Evolutionary conservation across 2,888 invertebrate genomes (phyloP), one percentile per base, ranked within the genome.

Genomic region (Lampropteryx suffumata): DNA sequence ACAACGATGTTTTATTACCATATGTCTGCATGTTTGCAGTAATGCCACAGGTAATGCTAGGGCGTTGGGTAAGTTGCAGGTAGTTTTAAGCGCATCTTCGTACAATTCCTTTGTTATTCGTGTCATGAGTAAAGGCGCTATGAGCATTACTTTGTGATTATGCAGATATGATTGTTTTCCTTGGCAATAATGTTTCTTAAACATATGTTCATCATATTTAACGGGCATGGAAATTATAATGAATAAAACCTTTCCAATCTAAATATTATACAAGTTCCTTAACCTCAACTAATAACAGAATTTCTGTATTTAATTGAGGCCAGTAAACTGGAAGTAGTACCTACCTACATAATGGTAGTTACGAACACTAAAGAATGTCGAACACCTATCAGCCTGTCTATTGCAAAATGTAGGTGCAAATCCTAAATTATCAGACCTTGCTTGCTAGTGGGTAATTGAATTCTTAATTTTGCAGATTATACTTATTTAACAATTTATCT

Each of bases 271-370:
- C 24, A 42, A 47, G 47, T 47, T 54, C 33, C 45, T 39, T 46
- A 46, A 46, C 42, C 40, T 48, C 42, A 39, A 37, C 36, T 43
- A 34, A 40, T 47, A 49, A 41, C 45, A 45, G 46, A 43, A 78
- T 77, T 79, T 73, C 71, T 78, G 73, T 78, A 79, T 79, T 43
- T 78, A 75, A 85, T 84, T 84, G 79, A 86, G 84, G 86, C 69
- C 83, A 81, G 67, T 80, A 62, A 77, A 53, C 53, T 53, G 44
- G 73, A 81, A 69, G 76, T 76, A 76, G 74, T 75, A 67, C 74
- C 79, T 75, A 67, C 74, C 79, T 82, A 80, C 64, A 80, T 80
- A 78, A 76, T 71, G 65, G 73, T 65, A 54, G 40, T 53, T 57
- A 54, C 39, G 41, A 34, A 45, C 53, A 41, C 50, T 54, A 45